These are phyloP conservation scores for Teleopsis dalmanni DNA, from an alignment of 1,140 invertebrate genomes.

Conservation along the genomic window DNA sequence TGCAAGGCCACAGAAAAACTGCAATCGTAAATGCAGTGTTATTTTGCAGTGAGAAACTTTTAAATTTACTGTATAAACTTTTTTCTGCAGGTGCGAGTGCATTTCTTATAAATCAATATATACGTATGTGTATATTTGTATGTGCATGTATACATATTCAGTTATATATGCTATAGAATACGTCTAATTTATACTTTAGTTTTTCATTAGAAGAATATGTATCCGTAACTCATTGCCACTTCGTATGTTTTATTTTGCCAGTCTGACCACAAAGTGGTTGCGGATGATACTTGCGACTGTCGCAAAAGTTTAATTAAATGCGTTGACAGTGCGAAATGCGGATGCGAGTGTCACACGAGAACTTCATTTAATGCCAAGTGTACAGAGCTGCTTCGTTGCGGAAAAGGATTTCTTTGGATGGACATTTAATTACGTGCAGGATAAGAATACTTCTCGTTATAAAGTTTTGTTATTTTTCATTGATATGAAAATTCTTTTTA, in stretches of 20 bases:
- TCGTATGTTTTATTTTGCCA: not conserved
- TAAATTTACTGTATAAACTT: too few relatives aligned
- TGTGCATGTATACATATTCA: not conserved
- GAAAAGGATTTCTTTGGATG: conserved; percentile 1
- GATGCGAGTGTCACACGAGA: not conserved
- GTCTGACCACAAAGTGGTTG: too few relatives aligned
- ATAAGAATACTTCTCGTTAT: conserved; percentile 3
- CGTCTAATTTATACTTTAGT: too few relatives aligned
- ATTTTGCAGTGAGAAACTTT: too few relatives aligned
- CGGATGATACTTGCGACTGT: too few relatives aligned
- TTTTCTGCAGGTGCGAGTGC: too few relatives aligned
- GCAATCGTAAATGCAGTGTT: too few relatives aligned
- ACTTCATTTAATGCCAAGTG: not conserved
- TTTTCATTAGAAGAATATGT: not conserved
- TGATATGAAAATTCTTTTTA: too few relatives aligned
- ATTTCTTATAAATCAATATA: too few relatives aligned
- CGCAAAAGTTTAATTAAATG: conserved; percentile 9
- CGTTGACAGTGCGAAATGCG: conserved; percentile 10
- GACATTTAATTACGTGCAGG: conserved; percentile 6
- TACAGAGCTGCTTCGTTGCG: not conserved
- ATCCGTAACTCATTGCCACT: not conserved
- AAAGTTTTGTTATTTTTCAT: too few relatives aligned
- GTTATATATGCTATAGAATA: too few relatives aligned
- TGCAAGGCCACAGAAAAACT: too few relatives aligned
- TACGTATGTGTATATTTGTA: not conserved